A percentile compares a stretch with the other conserved stretches of the same genome.
Evolutionary conservation across 1,140 invertebrate genomes (phyloP).

Genomic region (Drosophila athabasca): DNA sequence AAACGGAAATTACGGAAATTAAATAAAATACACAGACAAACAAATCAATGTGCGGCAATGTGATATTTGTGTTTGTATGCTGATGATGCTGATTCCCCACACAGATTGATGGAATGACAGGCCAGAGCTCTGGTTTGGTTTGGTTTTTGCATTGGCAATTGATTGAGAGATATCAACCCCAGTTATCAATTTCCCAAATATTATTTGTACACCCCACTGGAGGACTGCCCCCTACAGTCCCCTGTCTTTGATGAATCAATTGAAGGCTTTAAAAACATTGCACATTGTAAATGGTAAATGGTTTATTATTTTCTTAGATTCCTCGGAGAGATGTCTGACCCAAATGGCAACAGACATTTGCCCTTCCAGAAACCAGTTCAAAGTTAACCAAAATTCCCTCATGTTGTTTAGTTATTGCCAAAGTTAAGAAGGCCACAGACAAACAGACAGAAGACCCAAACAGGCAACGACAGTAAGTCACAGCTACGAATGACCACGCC

Average conservation of each 20-base stretch:
- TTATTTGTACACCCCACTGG: constrained; percentile 30
- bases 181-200: constrained; percentile 49
- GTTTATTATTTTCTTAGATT: neutral
- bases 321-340: constrained; percentile 20
- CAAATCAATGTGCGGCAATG: constrained; percentile 75
- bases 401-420: constrained; percentile 15
- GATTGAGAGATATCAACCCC: constrained; percentile 42
- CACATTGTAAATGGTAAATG: neutral
- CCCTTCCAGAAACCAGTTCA: constrained; percentile 28
- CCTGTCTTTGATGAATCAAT: constrained; percentile 17
- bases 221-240: too few species aligned
- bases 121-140: constrained; percentile 29
- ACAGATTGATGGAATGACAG: constrained; percentile 45
- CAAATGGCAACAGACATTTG: constrained; percentile 8
- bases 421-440: constrained; percentile 19
- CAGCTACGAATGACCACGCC: constrained; percentile 4
- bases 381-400: constrained; percentile 12
- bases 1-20: constrained; percentile 82
- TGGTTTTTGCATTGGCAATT: constrained; percentile 44
- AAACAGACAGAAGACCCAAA: too few species aligned
- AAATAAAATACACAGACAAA: constrained; percentile 79
- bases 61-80: constrained; percentile 65
- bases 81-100: constrained; percentile 32
- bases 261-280: constrained; percentile 27
- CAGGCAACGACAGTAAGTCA: constrained; percentile 4